These are phyloP conservation scores for Apomyelois bistriatella DNA, from an alignment of 2,888 invertebrate species.

Conservation along the genomic window DNA sequence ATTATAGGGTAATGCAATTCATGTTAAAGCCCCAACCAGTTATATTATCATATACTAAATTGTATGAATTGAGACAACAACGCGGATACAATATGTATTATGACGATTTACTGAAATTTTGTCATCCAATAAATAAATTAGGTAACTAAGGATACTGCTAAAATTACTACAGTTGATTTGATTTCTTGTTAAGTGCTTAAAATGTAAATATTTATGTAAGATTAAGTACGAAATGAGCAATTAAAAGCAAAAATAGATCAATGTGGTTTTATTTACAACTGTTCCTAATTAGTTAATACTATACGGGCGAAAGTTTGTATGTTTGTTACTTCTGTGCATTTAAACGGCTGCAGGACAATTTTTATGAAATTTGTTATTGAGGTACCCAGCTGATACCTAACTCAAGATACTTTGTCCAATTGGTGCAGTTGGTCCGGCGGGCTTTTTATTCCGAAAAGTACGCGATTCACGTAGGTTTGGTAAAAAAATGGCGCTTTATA, in stretches of 20 bases:
- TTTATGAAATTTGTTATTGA: too few relatives aligned
- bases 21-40: not conserved
- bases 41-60: not conserved
- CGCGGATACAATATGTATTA: not conserved
- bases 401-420: too few relatives aligned
- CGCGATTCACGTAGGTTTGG: too few relatives aligned
- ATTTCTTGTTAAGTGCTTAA: constrained; percentile 3
- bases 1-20: not conserved
- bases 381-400: too few relatives aligned
- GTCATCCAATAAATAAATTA: not conserved
- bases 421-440: too few relatives aligned
- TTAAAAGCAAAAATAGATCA: constrained; percentile 22
- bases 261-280: constrained; percentile 19
- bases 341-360: too few relatives aligned
- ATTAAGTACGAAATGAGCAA: constrained; percentile 13
- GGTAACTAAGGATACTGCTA: not conserved
- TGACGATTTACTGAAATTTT: not conserved
- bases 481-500: too few relatives aligned
- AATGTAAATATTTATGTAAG: constrained; percentile 11
- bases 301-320: too few relatives aligned
- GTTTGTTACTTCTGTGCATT: too few relatives aligned
- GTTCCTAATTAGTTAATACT: not conserved
- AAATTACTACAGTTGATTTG: constrained; percentile 4
- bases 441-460: too few relatives aligned
- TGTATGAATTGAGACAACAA: not conserved